phyloP scores from a whole-genome alignment of 2,888 invertebrate genomes.

The Spilarctia lutea region DNA sequence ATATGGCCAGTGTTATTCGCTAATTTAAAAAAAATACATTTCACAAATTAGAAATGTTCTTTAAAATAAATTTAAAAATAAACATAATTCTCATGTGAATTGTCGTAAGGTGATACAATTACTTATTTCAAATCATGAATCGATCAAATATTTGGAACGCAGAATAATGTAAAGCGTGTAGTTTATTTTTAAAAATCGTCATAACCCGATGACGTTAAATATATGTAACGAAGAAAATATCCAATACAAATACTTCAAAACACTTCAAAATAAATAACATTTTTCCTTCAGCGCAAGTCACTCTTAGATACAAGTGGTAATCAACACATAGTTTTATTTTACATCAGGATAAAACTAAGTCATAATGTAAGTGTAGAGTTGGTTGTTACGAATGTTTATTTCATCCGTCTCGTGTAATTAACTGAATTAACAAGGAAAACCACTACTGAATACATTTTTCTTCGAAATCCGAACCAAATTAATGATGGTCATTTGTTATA shows the following conservation, averaged over 20 bases:
- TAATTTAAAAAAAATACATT: neutral
- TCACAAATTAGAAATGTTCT: too few species aligned
- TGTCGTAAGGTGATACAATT: neutral
- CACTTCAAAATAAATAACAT: too few species aligned
- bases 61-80: too few species aligned
- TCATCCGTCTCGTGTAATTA: neutral
- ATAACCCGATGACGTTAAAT: neutral
- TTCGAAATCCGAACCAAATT: slow-evolving; percentile 24
- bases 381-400: neutral
- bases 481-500: slow-evolving; percentile 31
- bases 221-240: neutral
- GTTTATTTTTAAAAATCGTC: neutral
- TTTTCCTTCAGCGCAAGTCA: too few species aligned
- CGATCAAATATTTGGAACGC: neutral
- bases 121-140: neutral
- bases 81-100: too few species aligned
- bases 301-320: too few species aligned
- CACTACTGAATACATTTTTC: slow-evolving; percentile 1
- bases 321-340: too few species aligned
- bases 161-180: neutral
- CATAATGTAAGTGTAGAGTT: neutral
- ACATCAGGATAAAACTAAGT: neutral
- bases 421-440: slow-evolving; percentile 6
- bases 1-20: neutral
- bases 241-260: too few species aligned